Evolutionary conservation across 2,797 vertebrate species (phyloP).

Genomic region (Craterocephalus amniculus): DNA sequence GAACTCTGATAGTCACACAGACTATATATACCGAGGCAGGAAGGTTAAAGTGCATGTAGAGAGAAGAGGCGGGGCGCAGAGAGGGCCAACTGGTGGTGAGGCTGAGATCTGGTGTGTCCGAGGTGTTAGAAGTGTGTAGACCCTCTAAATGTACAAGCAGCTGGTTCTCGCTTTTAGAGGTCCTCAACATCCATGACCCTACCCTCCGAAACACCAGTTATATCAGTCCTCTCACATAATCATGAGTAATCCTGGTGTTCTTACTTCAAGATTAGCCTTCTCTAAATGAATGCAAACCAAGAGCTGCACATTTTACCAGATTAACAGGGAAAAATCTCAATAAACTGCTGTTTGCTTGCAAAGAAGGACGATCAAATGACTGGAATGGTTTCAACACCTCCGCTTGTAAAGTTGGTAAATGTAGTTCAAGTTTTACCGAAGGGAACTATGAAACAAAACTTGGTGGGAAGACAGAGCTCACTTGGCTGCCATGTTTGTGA

Average conservation of each 20-base stretch:
- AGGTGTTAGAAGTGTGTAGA: conserved; percentile 59
- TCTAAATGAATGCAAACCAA: conserved; percentile 14
- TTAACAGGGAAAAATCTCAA: conserved; percentile 1
- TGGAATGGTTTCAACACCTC: conserved; percentile 3
- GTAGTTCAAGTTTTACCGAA: conserved; percentile 4
- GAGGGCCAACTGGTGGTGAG: conserved; percentile 62
- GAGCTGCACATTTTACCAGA: neutral
- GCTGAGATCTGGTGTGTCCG: conserved; percentile 33
- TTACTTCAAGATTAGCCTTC: no score
- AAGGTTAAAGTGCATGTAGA: conserved; percentile 84
- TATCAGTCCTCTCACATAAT: neutral
- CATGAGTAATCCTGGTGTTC: neutral
- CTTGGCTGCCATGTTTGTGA: conserved; percentile 29
- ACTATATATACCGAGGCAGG: conserved; percentile 88
- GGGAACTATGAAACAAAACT: conserved; percentile 13
- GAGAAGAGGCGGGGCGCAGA: conserved; percentile 61
- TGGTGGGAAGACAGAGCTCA: conserved; percentile 17
- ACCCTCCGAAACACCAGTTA: neutral
- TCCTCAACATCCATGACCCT: conserved; percentile 23
- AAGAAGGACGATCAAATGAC: conserved; percentile 5
- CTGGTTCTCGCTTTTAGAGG: conserved; percentile 72
- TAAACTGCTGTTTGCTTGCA: neutral
- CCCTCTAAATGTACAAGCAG: conserved; percentile 61
- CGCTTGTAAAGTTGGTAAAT: conserved; percentile 10
- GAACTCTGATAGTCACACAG: conserved; percentile 82